These are phyloP conservation scores for Epiblema foenella DNA, from an alignment of 2,888 invertebrate genomes.

Conservation along the genomic window DNA sequence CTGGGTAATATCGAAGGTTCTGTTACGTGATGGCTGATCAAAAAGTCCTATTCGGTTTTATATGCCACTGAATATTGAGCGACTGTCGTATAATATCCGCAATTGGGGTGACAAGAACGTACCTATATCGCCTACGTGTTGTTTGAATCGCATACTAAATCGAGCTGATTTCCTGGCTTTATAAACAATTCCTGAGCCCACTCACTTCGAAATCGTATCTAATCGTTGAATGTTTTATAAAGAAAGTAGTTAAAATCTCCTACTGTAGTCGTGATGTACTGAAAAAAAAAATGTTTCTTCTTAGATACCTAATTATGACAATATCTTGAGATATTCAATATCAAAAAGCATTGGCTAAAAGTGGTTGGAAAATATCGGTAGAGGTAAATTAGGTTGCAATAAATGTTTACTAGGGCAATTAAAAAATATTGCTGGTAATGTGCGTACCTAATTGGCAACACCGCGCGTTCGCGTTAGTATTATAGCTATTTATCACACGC, in stretches of 20 bases:
- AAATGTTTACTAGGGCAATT: constrained; percentile 20
- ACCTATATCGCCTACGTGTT: constrained; percentile 39
- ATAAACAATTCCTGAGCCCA: constrained; percentile 18
- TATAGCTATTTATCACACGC: constrained; percentile 13
- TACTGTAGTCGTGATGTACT: no score
- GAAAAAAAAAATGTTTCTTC: no score
- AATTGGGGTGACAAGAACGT: constrained; percentile 50
- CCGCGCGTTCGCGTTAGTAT: constrained; percentile 5
- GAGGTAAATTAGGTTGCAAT: constrained; percentile 23
- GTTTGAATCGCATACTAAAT: constrained; percentile 21
- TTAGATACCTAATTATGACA: neutral
- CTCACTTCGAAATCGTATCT: constrained; percentile 6
- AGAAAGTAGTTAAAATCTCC: neutral
- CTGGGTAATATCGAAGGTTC: constrained; percentile 48
- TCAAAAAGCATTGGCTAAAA: constrained; percentile 3
- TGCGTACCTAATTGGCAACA: constrained; percentile 3
- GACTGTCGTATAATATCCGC: constrained; percentile 62
- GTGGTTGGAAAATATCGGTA: constrained; percentile 21
- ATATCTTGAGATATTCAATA: neutral
- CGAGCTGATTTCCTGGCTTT: neutral
- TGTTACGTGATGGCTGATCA: constrained; percentile 63
- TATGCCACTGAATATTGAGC: constrained; percentile 77
- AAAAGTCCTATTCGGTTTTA: constrained; percentile 69
- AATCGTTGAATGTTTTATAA: neutral
- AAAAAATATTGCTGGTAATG: constrained; percentile 19